Conservation (phyloP, 2,888 invertebrate genomes). For the Hetaerina titia region DNA sequence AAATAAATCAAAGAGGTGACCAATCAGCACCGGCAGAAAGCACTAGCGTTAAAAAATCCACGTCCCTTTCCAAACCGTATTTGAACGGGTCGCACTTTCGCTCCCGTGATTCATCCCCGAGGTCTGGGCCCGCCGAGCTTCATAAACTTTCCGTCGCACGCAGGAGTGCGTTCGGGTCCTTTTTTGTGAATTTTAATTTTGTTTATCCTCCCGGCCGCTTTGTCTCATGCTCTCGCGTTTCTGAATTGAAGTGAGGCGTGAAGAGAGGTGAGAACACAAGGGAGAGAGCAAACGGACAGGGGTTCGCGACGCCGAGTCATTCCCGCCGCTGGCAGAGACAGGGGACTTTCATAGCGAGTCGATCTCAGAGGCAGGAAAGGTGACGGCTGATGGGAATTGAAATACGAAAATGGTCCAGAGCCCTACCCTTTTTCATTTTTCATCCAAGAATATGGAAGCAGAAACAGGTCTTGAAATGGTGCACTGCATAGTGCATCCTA, state of each 20-base stretch:
- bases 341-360: background rate
- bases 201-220: slow-evolving; percentile 13
- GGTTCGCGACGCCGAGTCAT: background rate
- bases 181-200: slow-evolving; percentile 32
- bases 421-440: background rate
- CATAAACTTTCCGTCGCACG: background rate
- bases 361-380: background rate
- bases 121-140: background rate
- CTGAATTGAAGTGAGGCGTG: slow-evolving; percentile 12
- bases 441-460: background rate
- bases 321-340: background rate
- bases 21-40: background rate
- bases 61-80: background rate
- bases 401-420: background rate
- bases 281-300: background rate
- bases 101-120: background rate
- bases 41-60: background rate
- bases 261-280: slow-evolving; percentile 8
- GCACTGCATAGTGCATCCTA: background rate
- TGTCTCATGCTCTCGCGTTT: background rate
- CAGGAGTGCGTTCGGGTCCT: background rate
- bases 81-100: background rate
- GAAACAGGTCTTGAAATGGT: background rate
- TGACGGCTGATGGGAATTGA: slow-evolving; percentile 15
- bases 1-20: background rate